These are phyloP conservation scores for Pyrgus malvae DNA, from an alignment of 2,888 invertebrate genomes.

Conservation along the genomic window DNA sequence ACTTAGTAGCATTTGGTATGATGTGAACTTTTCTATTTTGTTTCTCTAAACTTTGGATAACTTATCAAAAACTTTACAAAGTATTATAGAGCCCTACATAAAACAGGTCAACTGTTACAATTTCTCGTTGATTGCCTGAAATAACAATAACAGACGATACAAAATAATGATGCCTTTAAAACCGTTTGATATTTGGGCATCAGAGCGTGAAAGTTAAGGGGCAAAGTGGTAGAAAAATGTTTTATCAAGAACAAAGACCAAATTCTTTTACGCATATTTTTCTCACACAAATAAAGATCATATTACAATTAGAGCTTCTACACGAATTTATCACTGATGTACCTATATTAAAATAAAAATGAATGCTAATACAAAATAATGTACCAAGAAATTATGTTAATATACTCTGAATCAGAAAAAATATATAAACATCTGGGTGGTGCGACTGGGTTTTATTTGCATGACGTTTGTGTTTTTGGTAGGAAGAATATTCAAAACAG, in stretches of 20 bases:
- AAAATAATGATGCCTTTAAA: constrained; percentile 61
- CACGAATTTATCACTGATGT: no score
- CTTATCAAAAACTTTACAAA: background rate
- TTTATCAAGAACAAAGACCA: constrained; percentile 38
- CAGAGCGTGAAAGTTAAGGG: constrained; percentile 49
- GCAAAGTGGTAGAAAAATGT: constrained; percentile 52
- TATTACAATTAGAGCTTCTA: background rate
- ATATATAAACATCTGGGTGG: no score
- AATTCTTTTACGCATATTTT: constrained; percentile 32
- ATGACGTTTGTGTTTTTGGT: background rate
- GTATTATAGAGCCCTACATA: background rate
- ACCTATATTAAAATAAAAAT: no score
- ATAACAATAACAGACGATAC: constrained; percentile 57
- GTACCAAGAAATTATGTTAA: no score
- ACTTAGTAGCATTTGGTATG: no score
- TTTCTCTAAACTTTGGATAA: no score
- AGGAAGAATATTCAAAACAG: background rate
- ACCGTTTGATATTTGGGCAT: constrained; percentile 50
- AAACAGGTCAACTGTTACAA: constrained; percentile 19
- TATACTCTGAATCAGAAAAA: no score
- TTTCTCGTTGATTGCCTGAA: constrained; percentile 35
- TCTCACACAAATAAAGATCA: constrained; percentile 4
- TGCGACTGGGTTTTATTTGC: background rate
- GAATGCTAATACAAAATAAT: no score
- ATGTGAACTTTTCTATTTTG: no score